phyloP scores from a whole-genome alignment of 2,797 vertebrate species.

The Astyanax mexicanus region DNA sequence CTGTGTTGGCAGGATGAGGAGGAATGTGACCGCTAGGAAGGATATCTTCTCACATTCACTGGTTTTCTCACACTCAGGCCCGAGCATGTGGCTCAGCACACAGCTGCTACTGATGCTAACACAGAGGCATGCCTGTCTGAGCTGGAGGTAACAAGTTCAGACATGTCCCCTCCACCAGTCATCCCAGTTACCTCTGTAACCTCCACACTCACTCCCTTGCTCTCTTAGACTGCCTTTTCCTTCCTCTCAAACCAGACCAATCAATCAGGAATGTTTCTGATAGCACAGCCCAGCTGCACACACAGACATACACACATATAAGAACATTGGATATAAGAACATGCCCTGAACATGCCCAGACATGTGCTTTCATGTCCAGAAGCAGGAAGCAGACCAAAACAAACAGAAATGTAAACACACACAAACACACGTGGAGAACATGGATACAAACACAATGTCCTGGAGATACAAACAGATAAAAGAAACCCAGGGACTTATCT shows the following conservation, averaged over 20 bases:
- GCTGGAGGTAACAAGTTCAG: slow-evolving; percentile 36
- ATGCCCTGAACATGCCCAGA: slow-evolving; percentile 16
- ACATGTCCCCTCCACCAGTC: slow-evolving; percentile 43
- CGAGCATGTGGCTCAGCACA: neutral
- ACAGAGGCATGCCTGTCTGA: neutral
- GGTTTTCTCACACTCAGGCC: neutral
- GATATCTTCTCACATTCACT: neutral
- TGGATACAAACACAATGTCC: too few species aligned
- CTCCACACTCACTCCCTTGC: neutral
- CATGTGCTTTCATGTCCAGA: neutral
- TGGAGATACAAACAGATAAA: too few species aligned
- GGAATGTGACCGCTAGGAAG: neutral
- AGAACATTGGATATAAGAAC: too few species aligned
- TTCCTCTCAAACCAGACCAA: neutral
- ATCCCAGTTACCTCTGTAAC: neutral
- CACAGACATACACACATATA: neutral
- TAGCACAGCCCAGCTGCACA: slow-evolving; percentile 22
- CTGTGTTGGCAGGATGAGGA: too few species aligned
- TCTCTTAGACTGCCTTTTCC: too few species aligned
- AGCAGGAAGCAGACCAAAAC: neutral
- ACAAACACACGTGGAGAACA: too few species aligned
- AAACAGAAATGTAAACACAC: neutral
- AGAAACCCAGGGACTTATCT: too few species aligned
- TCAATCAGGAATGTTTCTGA: slow-evolving; percentile 34
- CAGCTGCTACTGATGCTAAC: neutral